Evolutionary conservation across 1,140 invertebrate genomes (phyloP).

Genomic region (Plectus sambesii): DNA sequence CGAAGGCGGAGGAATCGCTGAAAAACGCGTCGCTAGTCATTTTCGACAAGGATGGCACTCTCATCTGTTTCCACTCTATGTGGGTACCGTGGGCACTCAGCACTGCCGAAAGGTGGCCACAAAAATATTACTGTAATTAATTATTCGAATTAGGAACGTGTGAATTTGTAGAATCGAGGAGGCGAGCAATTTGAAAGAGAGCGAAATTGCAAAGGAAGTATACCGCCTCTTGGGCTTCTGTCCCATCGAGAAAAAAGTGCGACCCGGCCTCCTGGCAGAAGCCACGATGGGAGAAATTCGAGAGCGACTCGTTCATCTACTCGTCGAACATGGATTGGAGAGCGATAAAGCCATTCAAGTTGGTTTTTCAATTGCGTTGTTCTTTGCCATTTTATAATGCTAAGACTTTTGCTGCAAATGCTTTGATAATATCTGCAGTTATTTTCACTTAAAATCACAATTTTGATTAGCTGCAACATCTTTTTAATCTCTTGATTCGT

Average conservation of each 20-base stretch:
- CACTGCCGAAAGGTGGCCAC: conserved; percentile 40
- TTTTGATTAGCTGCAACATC: too few relatives aligned
- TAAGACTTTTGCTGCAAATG: too few relatives aligned
- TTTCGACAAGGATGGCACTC: conserved; percentile 52
- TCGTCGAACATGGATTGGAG: conserved; percentile 45
- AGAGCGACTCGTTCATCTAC: conserved; percentile 40
- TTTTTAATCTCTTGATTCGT: too few relatives aligned
- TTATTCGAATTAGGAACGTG: too few relatives aligned
- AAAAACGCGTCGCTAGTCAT: conserved; percentile 46
- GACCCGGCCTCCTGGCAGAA: conserved; percentile 50
- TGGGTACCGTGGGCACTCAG: conserved; percentile 50
- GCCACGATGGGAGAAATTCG: conserved; percentile 46
- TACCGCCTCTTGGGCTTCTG: conserved; percentile 48
- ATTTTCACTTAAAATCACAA: too few relatives aligned
- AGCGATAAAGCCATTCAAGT: too few relatives aligned
- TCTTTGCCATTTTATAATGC: too few relatives aligned
- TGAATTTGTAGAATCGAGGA: conserved; percentile 29
- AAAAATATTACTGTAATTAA: conserved; percentile 14
- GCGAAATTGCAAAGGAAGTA: conserved; percentile 39
- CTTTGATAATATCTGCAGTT: too few relatives aligned
- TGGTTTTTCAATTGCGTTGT: too few relatives aligned
- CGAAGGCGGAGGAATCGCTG: too few relatives aligned
- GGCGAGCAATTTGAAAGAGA: conserved; percentile 17
- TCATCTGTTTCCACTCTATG: conserved; percentile 52
- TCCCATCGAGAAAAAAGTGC: conserved; percentile 34